Evolutionary conservation across 2,888 invertebrate genomes (phyloP), one percentile per base, ranked within the genome.

Genomic region (Chrysopilus asiliformis): DNA sequence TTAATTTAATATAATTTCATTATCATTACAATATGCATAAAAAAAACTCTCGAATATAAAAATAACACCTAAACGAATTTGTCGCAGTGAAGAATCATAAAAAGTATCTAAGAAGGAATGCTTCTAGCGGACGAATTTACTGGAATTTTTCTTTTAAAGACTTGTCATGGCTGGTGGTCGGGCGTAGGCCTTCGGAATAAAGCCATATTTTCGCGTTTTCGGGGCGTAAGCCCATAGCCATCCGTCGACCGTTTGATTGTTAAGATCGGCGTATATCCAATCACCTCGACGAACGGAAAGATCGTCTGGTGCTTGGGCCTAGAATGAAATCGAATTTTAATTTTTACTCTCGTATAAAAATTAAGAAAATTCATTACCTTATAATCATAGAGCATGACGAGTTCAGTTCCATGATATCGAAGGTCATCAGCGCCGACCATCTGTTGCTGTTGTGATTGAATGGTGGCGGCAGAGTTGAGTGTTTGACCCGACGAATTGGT

Each of bases 151-250:
- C 7, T 8, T 31, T 31, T 13, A 46, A 22, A 62, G 54, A 49
- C 86, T 79, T 18, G 90, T 91, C 73, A 89, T 90, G 45, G 89
- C 89, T 9, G 90, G 90, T 4, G 89, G 87, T 13, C 90, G 70
- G 7, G 91, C 91, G 55, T 91, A 91, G 1, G 90, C 89, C 57
- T 90, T 90, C 39, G 93, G 93, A 45, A 94, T 90, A 64, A 93
- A 93, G 22, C 94, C 94, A 55, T 91, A 91, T 59, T 89, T 84
- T 18, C 87, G 70, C 3, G 85, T 82, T 62, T 87, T 87, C 7
- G 90, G 91, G 8, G 90, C 89, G 67, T 93, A 93, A 0, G 89
- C 84, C 91, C 87, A 93, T 45, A 90, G 67, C 89, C 85, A 91
- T 24, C 93, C 93, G 60, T 89, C 91, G 24, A 86, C 89, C 0